Conservation (phyloP, 92 coral and sea anemone genomes). For the Epizoanthus stellaris region DNA sequence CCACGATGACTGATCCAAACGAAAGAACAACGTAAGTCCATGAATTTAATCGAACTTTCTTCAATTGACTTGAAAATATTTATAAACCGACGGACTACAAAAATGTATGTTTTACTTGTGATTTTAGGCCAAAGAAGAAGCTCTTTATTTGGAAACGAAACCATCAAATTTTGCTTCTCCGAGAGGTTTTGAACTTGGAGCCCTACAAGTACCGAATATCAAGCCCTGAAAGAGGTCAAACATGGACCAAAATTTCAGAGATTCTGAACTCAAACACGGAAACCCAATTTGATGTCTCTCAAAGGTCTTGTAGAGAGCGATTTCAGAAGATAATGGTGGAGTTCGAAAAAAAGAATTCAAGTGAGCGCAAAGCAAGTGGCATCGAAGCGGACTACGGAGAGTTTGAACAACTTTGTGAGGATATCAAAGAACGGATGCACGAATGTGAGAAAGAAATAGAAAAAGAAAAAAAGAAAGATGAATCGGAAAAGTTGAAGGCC, state of each 20-base stretch:
- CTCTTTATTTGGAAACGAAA: conserved; percentile 58
- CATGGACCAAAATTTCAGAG: conserved; percentile 53
- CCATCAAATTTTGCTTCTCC: conserved; percentile 46
- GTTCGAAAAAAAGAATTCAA: conserved; percentile 43
- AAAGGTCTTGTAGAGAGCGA: conserved; percentile 63
- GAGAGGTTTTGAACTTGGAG: conserved; percentile 53
- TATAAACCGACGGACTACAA: not conserved
- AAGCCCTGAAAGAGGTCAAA: conserved; percentile 43
- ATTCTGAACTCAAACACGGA: conserved; percentile 22
- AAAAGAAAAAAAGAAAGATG: conserved; percentile 54
- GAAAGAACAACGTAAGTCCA: conserved; percentile 21
- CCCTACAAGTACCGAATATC: conserved; percentile 41
- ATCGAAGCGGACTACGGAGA: conserved; percentile 65
- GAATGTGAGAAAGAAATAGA: conserved; percentile 47
- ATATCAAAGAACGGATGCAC: conserved; percentile 47
- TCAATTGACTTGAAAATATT: not conserved
- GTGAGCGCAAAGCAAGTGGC: conserved; percentile 55
- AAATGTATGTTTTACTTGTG: conserved; percentile 20
- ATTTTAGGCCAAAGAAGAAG: conserved; percentile 44
- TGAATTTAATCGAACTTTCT: conserved; percentile 11
- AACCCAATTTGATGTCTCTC: conserved; percentile 53
- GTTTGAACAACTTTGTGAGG: conserved; percentile 46
- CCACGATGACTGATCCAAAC: conserved; percentile 2
- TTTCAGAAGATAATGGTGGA: conserved; percentile 42
- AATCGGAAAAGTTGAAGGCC: conserved; percentile 54